Evolutionary conservation across 2,888 invertebrate species (phyloP).

Genomic region (Leptopilina syphax): DNA sequence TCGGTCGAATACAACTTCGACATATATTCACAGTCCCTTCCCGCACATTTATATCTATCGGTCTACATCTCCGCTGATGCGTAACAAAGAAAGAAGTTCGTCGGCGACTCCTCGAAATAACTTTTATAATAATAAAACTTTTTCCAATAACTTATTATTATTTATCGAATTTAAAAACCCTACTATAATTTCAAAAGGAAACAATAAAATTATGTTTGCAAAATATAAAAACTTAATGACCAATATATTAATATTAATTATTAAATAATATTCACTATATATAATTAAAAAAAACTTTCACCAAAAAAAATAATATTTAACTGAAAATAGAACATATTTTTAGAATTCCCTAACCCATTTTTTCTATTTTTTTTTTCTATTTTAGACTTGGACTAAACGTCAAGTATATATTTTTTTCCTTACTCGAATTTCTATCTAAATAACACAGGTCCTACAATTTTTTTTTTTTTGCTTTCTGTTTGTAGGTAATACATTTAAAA

Average conservation of each 20-base stretch:
- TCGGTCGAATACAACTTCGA: slow-evolving; percentile 13
- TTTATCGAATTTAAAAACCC: background rate
- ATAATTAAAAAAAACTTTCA: background rate
- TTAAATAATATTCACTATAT: background rate
- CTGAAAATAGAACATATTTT: slow-evolving; percentile 23
- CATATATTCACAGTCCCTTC: slow-evolving; percentile 10
- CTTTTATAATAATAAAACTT: slow-evolving; percentile 6
- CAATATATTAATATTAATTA: background rate
- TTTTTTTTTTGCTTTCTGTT: background rate
- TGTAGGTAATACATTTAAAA: slow-evolving; percentile 21
- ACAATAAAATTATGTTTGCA: background rate
- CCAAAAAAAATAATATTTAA: background rate
- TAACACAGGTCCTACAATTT: slow-evolving; percentile 25
- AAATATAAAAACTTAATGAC: slow-evolving; percentile 4
- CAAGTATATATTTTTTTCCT: slow-evolving; percentile 10
- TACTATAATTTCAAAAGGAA: background rate
- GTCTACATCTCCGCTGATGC: slow-evolving; percentile 24
- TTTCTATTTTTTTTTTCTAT: slow-evolving; percentile 14
- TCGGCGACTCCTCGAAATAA: slow-evolving; percentile 7
- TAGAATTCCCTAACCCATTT: slow-evolving; percentile 25
- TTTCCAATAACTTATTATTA: background rate
- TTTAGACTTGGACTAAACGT: slow-evolving; percentile 12
- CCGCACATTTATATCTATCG: background rate
- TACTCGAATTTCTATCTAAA: slow-evolving; percentile 31
- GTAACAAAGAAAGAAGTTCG: slow-evolving; percentile 26